These are phyloP conservation scores for Nomada hirtipes DNA, from an alignment of 2,888 invertebrate species.

Conservation along the genomic window DNA sequence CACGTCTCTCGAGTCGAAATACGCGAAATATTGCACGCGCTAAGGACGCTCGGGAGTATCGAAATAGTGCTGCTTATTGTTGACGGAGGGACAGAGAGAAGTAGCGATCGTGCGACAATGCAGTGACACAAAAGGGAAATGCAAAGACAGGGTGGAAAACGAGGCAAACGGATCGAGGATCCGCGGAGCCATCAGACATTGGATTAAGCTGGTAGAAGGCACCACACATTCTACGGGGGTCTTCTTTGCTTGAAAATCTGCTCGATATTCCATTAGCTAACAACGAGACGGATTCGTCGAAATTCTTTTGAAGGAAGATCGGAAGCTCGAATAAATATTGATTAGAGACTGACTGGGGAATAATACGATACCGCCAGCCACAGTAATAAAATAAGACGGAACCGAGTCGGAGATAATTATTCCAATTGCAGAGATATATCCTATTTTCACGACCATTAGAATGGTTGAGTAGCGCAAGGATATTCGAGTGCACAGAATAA, in stretches of 20 bases:
- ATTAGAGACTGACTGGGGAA: too few relatives aligned
- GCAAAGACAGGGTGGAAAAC: constrained; percentile 20
- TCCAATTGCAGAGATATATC: too few relatives aligned
- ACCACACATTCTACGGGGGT: too few relatives aligned
- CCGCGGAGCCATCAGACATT: constrained; percentile 32
- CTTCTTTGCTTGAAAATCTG: constrained; percentile 16
- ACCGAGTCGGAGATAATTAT: too few relatives aligned
- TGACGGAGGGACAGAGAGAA: constrained; percentile 5
- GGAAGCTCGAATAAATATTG: too few relatives aligned
- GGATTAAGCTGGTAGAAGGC: constrained; percentile 23
- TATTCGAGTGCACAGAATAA: constrained; percentile 57
- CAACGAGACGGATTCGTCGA: too few relatives aligned
- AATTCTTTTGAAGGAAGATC: too few relatives aligned
- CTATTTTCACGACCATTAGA: too few relatives aligned
- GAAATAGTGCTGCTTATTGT: constrained; percentile 46
- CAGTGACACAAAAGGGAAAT: constrained; percentile 1
- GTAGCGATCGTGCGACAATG: constrained; percentile 16
- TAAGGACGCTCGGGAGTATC: constrained; percentile 46
- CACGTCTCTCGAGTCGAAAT: constrained; percentile 23
- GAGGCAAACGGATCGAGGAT: constrained; percentile 31
- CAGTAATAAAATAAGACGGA: too few relatives aligned
- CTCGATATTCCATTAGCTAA: too few relatives aligned
- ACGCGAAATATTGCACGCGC: constrained; percentile 46
- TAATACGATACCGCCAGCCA: too few relatives aligned
- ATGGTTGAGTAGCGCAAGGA: constrained; percentile 12